Conservation (phyloP, 1,140 invertebrate species). For the Cotesia glomerata region DNA sequence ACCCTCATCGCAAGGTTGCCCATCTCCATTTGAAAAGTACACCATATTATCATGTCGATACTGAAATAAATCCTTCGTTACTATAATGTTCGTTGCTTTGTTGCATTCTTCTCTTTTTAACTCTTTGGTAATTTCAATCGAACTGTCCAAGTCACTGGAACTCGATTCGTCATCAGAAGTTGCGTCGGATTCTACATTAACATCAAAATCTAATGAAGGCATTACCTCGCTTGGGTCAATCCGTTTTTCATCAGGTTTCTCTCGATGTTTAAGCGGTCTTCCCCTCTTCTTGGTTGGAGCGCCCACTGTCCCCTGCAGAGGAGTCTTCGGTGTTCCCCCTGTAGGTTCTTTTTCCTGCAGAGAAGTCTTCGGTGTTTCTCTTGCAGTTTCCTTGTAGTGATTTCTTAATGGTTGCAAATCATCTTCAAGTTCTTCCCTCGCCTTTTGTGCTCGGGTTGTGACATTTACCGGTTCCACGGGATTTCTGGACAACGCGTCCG, state of each 20-base stretch:
- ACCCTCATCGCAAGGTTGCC: neutral
- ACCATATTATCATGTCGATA: conserved; percentile 11
- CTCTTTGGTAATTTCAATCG: neutral
- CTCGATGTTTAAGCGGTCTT: too few relatives aligned
- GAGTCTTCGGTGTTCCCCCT: too few relatives aligned
- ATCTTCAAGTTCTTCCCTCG: neutral
- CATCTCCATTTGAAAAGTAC: neutral
- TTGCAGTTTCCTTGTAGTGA: neutral
- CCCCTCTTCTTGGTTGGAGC: too few relatives aligned
- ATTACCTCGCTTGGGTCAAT: too few relatives aligned
- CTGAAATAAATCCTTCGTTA: conserved; percentile 7
- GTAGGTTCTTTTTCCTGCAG: neutral
- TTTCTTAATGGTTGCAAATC: neutral
- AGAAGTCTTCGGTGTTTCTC: neutral
- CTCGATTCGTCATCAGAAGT: neutral
- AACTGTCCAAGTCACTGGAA: neutral
- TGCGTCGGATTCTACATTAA: neutral
- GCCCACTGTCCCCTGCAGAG: too few relatives aligned
- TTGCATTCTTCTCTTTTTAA: neutral
- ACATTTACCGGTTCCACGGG: neutral
- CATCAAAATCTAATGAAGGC: neutral
- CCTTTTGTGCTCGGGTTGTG: neutral
- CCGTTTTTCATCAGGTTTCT: too few relatives aligned
- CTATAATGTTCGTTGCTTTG: neutral
- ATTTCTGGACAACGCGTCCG: conserved; percentile 22